phyloP scores from a whole-genome alignment of 23 tunicate species.

The Diplosoma virens region DNA sequence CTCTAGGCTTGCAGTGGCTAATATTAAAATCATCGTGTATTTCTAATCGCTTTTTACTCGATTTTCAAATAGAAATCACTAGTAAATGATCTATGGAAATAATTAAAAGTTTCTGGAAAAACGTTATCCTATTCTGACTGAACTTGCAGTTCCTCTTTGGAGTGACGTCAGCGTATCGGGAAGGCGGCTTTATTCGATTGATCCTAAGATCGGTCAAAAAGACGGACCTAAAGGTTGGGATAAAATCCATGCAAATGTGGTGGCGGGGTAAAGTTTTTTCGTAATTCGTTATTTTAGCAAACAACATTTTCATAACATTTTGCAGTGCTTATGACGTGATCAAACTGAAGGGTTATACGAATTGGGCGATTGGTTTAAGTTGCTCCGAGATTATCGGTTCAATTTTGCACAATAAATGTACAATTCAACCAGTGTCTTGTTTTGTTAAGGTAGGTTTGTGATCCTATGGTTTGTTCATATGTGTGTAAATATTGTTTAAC shows the following conservation, averaged over 20 bases:
- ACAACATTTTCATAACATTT: background rate
- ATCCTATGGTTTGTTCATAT: no score
- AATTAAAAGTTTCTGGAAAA: no score
- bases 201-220: conserved; percentile 55
- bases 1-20: no score
- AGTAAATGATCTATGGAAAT: no score
- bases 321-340: conserved; percentile 83
- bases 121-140: no score
- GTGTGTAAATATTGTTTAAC: no score
- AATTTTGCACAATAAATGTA: conserved; percentile 51
- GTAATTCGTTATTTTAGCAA: background rate
- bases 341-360: conserved; percentile 77
- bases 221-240: conserved; percentile 93
- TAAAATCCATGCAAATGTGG: conserved; percentile 65
- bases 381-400: conserved; percentile 67
- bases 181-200: conserved; percentile 32
- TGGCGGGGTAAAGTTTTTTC: conserved; percentile 48
- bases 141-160: conserved; percentile 72
- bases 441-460: conserved; percentile 79
- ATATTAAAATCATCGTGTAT: no score
- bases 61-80: no score
- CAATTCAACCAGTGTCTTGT: conserved; percentile 70
- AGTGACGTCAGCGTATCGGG: conserved; percentile 77
- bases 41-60: no score
- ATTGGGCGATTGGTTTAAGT: conserved; percentile 92